Evolutionary conservation across 2,888 invertebrate genomes (phyloP).

Genomic region (Seladonia tumulorum): DNA sequence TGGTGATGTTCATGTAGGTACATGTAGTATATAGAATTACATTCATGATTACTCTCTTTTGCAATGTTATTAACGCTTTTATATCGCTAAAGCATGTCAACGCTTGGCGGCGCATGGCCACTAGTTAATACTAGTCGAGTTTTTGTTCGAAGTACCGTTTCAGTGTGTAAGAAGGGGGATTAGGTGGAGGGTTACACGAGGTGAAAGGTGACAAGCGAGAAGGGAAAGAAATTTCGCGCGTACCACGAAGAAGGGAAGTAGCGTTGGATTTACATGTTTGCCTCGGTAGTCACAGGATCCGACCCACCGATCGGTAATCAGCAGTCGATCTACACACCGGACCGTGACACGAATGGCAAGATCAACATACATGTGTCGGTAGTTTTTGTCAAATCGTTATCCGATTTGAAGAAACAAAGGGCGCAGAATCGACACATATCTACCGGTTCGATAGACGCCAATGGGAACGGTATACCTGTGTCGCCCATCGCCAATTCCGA

Average conservation of each 20-base stretch:
- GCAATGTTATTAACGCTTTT: conserved; percentile 65
- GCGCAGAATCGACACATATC: conserved; percentile 91
- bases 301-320: conserved; percentile 81
- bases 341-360: conserved; percentile 92
- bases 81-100: conserved; percentile 66
- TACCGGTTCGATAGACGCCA: conserved; percentile 83
- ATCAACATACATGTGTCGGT: conserved; percentile 94
- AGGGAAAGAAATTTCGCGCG: conserved; percentile 34
- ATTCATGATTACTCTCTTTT: conserved; percentile 42
- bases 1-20: conserved; percentile 29
- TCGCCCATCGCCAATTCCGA: conserved; percentile 81
- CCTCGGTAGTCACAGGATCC: conserved; percentile 82
- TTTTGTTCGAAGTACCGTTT: conserved; percentile 52
- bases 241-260: conserved; percentile 54
- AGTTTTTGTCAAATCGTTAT: conserved; percentile 93
- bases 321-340: conserved; percentile 87
- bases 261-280: conserved; percentile 82
- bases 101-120: conserved; percentile 69
- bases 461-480: conserved; percentile 83
- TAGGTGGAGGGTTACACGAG: conserved; percentile 65
- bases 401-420: conserved; percentile 97
- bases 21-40: conserved; percentile 36
- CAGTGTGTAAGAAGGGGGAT: conserved; percentile 60
- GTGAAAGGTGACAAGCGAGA: conserved; percentile 38
- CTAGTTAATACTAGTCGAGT: conserved; percentile 50